Conservation (phyloP, 2,797 vertebrate species). For the Lepidocolaptes lacrymiger region DNA sequence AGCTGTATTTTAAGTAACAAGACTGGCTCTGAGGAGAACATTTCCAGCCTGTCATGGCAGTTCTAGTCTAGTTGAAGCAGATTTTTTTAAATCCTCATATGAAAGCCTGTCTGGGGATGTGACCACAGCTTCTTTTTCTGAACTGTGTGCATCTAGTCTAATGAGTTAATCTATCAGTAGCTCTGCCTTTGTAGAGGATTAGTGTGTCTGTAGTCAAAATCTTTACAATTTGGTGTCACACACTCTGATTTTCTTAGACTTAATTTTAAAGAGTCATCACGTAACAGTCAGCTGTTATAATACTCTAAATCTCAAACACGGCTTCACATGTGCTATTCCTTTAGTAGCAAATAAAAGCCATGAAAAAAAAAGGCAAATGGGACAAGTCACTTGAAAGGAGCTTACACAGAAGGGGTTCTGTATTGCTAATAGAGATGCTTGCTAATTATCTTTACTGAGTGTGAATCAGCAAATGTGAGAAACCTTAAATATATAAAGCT, state of each 20-base stretch:
- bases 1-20: background rate
- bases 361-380: background rate
- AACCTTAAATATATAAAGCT: background rate
- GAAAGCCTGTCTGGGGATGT: background rate
- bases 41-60: background rate
- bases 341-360: background rate
- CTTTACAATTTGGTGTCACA: background rate
- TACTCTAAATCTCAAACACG: constrained; percentile 8
- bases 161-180: background rate
- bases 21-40: background rate
- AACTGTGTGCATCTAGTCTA: background rate
- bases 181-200: constrained; percentile 10
- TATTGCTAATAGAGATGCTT: background rate
- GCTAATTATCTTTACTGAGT: background rate
- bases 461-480: background rate
- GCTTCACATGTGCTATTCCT: background rate
- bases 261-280: background rate
- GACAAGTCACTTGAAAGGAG: constrained; percentile 3
- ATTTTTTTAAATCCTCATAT: background rate
- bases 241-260: constrained; percentile 27
- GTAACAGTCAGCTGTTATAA: background rate
- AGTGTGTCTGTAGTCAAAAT: background rate
- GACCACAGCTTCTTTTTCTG: background rate
- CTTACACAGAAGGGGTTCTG: background rate
- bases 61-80: background rate